Conservation (phyloP, 37 sponge, comb jelly and placozoan genomes). For the Axinella damicornis region DNA sequence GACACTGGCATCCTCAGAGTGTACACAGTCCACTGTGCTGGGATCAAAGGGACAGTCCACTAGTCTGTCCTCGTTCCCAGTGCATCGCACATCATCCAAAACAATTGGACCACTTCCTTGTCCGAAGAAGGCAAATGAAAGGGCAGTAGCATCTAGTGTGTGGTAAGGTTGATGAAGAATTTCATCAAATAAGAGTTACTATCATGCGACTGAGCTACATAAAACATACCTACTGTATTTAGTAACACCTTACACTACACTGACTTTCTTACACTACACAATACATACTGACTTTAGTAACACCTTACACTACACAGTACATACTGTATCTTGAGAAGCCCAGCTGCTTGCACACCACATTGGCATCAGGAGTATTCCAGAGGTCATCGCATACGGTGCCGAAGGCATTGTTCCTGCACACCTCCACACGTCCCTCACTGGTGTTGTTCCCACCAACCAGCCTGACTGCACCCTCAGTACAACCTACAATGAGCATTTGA, state of each 20-base stretch:
- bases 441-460: background rate
- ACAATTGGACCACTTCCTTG: background rate
- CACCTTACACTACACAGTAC: background rate
- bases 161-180: too few relatives aligned
- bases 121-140: conserved; percentile 13
- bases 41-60: too few relatives aligned
- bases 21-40: too few relatives aligned
- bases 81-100: too few relatives aligned
- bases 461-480: background rate
- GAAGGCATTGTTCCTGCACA: background rate
- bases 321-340: background rate
- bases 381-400: conserved; percentile 15
- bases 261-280: too few relatives aligned
- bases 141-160: conserved; percentile 2
- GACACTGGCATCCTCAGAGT: too few relatives aligned
- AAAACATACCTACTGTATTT: too few relatives aligned
- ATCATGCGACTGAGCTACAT: too few relatives aligned
- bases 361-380: conserved; percentile 2
- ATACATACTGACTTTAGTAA: background rate
- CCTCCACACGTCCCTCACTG: conserved; percentile 6
- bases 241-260: too few relatives aligned
- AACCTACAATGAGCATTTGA: too few relatives aligned
- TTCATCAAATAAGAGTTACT: too few relatives aligned
- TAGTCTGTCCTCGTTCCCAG: too few relatives aligned
- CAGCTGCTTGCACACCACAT: background rate